Evolutionary conservation across 1,140 invertebrate genomes (phyloP).

Genomic region (Metopolophium dirhodum): DNA sequence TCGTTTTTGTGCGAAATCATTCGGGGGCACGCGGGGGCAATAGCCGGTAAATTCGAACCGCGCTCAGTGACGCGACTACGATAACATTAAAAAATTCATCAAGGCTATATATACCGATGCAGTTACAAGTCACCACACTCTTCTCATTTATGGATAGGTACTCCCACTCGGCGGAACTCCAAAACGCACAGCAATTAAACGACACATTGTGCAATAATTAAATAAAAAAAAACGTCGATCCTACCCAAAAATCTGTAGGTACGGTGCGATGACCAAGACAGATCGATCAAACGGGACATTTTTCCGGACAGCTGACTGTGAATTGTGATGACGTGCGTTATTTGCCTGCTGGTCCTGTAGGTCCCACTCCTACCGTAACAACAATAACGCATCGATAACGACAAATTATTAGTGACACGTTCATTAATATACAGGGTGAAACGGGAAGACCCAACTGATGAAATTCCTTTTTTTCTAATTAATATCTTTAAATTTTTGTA

Average conservation of each 20-base stretch:
- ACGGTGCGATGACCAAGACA: background rate
- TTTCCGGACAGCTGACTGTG: background rate
- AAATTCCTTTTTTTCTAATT: no score
- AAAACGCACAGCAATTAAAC: background rate
- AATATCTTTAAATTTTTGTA: no score
- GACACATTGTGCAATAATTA: background rate
- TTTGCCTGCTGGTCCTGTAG: no score
- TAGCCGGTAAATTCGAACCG: background rate
- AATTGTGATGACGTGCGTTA: no score
- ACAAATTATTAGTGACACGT: no score
- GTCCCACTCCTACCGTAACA: no score
- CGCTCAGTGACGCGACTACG: background rate
- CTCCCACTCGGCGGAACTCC: background rate
- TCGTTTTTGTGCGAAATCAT: constrained; percentile 20
- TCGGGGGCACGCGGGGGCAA: background rate
- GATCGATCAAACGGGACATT: background rate
- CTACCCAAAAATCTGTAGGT: background rate
- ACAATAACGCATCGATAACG: no score
- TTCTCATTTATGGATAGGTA: no score
- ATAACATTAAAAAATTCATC: constrained; percentile 3
- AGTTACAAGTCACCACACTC: no score
- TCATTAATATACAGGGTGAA: no score
- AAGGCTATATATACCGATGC: background rate
- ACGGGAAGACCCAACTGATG: no score
- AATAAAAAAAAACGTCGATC: background rate